Evolutionary conservation across 2,888 invertebrate species (phyloP).

Genomic region (Schizotus pectinicornis): DNA sequence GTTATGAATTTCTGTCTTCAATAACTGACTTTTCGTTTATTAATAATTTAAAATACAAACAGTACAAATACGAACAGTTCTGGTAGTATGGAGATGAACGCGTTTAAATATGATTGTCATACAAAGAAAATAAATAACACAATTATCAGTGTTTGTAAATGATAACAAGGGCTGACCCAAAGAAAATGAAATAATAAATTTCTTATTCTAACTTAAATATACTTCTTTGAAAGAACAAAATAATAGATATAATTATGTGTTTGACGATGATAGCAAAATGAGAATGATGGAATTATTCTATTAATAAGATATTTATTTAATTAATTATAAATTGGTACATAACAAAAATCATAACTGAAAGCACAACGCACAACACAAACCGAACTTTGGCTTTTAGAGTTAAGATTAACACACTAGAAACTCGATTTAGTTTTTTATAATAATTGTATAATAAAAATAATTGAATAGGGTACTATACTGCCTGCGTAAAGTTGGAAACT

Average conservation of each 20-base stretch:
- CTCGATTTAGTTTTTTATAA: too few relatives aligned
- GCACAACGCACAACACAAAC: constrained; percentile 6
- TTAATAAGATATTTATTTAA: too few relatives aligned
- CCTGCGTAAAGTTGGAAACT: constrained; percentile 5
- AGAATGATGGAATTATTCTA: too few relatives aligned
- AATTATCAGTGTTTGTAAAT: constrained; percentile 3
- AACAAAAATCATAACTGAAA: too few relatives aligned
- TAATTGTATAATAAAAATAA: constrained; percentile 8
- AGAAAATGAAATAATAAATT: constrained; percentile 2
- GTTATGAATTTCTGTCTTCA: constrained; percentile 14
- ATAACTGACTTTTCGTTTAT: constrained; percentile 22
- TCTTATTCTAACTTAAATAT: neutral
- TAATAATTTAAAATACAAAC: constrained; percentile 19
- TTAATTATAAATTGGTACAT: too few relatives aligned
- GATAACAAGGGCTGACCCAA: constrained; percentile 1
- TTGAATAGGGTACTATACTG: constrained; percentile 4
- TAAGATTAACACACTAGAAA: constrained; percentile 3
- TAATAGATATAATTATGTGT: constrained; percentile 4
- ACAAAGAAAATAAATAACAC: constrained; percentile 1
- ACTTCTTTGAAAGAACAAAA: too few relatives aligned
- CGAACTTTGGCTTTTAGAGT: constrained; percentile 5
- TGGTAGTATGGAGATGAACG: constrained; percentile 7
- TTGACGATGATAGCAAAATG: constrained; percentile 1
- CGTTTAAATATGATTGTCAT: constrained; percentile 10
- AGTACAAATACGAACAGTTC: constrained; percentile 18